phyloP scores from a whole-genome alignment of 1,140 invertebrate species.

The Ditylenchus dipsaci region DNA sequence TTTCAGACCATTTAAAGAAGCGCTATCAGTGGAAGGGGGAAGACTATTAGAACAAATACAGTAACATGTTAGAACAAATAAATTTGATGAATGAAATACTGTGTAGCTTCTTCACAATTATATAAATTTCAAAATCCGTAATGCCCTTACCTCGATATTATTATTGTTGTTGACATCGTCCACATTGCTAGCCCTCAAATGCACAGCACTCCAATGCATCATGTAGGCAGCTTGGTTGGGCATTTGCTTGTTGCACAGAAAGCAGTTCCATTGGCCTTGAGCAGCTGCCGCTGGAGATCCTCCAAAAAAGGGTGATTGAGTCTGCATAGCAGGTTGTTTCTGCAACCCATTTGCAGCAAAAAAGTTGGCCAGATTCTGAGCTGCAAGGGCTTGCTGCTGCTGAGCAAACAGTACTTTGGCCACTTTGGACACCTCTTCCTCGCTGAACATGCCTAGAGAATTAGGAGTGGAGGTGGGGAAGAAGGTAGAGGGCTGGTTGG shows the following conservation, averaged over 20 bases:
- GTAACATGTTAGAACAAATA: too few relatives aligned
- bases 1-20: too few relatives aligned
- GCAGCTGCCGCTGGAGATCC: neutral
- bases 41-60: too few relatives aligned
- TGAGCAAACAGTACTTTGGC: neutral
- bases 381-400: neutral
- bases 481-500: too few relatives aligned
- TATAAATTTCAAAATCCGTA: too few relatives aligned
- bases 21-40: too few relatives aligned
- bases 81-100: too few relatives aligned
- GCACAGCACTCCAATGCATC: conserved; percentile 8
- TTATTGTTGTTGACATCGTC: conserved; percentile 1
- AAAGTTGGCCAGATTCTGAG: neutral
- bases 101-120: too few relatives aligned
- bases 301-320: neutral
- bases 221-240: conserved; percentile 10
- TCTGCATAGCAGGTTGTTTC: neutral
- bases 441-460: neutral
- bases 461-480: too few relatives aligned
- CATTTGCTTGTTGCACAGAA: neutral
- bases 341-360: neutral
- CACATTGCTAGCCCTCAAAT: neutral
- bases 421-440: conserved; percentile 2
- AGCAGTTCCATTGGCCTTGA: neutral
- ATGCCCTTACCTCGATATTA: neutral